Evolutionary conservation across 2,113 vertebrate species (phyloP).

Genomic region (Phoxinus phoxinus): DNA sequence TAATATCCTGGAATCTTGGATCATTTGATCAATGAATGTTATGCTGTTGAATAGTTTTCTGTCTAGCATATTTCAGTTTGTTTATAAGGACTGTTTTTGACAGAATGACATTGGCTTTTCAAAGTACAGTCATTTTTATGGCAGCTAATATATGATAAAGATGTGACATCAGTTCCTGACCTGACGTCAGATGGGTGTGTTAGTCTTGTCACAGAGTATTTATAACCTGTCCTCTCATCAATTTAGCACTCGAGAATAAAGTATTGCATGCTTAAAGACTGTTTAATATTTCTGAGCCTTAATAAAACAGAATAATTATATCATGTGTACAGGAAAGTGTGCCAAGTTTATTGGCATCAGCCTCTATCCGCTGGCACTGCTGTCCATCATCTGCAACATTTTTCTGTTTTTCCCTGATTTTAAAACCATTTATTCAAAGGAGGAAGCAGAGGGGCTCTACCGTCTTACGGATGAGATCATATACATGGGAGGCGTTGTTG

Average conservation of each 20-base stretch:
- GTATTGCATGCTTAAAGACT: neutral
- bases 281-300: neutral
- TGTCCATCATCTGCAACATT: conserved; percentile 73
- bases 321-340: conserved; percentile 76
- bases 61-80: neutral
- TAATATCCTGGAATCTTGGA: too few relatives aligned
- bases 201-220: conserved; percentile 20
- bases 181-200: neutral
- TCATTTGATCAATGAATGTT: too few relatives aligned
- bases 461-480: conserved; percentile 70
- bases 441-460: accelerated
- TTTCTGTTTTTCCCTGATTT: conserved; percentile 74
- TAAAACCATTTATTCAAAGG: neutral
- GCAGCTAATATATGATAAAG: neutral
- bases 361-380: conserved; percentile 67
- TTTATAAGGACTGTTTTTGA: neutral
- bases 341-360: conserved; percentile 67
- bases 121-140: conserved; percentile 2
- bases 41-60: too few relatives aligned
- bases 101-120: neutral
- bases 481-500: conserved; percentile 73
- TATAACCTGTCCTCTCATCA: neutral
- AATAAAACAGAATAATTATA: neutral
- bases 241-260: neutral
- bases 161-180: neutral